A percentile compares a stretch with the other conserved stretches of the same genome.
Conservation (phyloP, 1,140 invertebrate species). For the Drosophila ohnishii region DNA sequence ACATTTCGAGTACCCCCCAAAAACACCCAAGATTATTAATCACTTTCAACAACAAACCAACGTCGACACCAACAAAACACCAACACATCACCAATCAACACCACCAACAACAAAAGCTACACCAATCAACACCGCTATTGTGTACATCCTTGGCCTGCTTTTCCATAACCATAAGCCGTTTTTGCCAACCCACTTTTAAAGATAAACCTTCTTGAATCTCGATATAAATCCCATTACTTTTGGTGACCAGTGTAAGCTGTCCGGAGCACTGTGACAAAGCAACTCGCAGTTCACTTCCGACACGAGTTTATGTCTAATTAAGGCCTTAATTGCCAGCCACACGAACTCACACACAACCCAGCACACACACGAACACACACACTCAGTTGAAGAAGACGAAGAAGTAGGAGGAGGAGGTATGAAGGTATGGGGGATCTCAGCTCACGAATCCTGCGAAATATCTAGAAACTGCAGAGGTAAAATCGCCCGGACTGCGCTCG, state of each 20-base stretch:
- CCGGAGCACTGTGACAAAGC: slow-evolving; percentile 22
- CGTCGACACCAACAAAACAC: background rate
- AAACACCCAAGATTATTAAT: slow-evolving; percentile 1
- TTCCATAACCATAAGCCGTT: background rate
- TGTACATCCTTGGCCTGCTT: background rate
- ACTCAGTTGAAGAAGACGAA: background rate
- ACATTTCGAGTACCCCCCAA: background rate
- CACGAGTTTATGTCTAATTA: slow-evolving; percentile 48
- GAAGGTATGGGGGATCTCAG: slow-evolving; percentile 1
- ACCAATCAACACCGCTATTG: slow-evolving; percentile 1
- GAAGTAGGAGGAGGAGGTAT: background rate
- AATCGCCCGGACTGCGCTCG: slow-evolving; percentile 44
- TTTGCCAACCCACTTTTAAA: no score
- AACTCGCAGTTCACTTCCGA: slow-evolving; percentile 52
- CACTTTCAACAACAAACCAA: background rate
- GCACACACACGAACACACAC: background rate
- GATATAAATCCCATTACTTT: background rate
- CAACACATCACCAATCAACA: background rate
- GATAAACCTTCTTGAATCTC: background rate
- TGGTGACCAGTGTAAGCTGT: slow-evolving; percentile 30
- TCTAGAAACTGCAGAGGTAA: slow-evolving; percentile 6
- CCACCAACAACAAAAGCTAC: background rate
- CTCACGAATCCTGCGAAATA: slow-evolving; percentile 1
- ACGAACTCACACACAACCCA: slow-evolving; percentile 5
- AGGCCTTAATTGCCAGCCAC: slow-evolving; percentile 47